A percentile compares a stretch with the other conserved stretches of the same genome.
Conservation (phyloP, 30 jellyfish, hydroid and myxozoan species). For the Chironex yamaguchii region DNA sequence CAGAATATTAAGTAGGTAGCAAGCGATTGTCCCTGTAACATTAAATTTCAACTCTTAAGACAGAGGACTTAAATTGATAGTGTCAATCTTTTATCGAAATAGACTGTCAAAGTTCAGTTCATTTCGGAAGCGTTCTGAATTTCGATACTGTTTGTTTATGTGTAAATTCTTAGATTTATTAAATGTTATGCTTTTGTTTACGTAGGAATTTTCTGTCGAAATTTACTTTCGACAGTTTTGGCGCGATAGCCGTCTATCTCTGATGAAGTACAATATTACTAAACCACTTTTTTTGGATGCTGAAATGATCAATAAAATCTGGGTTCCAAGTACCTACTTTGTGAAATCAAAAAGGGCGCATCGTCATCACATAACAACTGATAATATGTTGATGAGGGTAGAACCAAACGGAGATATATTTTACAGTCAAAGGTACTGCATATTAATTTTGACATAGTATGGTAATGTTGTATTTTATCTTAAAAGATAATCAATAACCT, state of each 20-base stretch:
- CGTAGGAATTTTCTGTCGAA: conserved; percentile 80
- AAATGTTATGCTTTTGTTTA: not conserved
- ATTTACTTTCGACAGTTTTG: conserved; percentile 78
- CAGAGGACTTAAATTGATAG: no score
- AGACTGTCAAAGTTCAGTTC: not conserved
- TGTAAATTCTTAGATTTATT: not conserved
- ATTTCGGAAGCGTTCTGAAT: not conserved
- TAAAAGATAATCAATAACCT: no score
- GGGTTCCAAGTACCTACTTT: conserved; percentile 82
- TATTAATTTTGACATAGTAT: not conserved
- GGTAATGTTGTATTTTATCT: no score
- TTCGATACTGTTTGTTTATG: no score
- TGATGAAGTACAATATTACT: conserved; percentile 49
- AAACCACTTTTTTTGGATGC: conserved; percentile 58
- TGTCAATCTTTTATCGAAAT: no score
- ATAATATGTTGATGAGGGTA: conserved; percentile 61
- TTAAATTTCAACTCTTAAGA: no score
- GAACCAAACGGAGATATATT: conserved; percentile 73
- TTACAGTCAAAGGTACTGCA: conserved; percentile 74
- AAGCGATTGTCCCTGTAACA: no score
- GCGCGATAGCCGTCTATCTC: conserved; percentile 70
- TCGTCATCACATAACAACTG: conserved; percentile 73
- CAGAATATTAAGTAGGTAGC: no score
- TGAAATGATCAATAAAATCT: conserved; percentile 49
- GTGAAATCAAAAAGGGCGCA: conserved; percentile 65